Conservation (phyloP, 2,888 invertebrate species). For the Thymelicus acteon region DNA sequence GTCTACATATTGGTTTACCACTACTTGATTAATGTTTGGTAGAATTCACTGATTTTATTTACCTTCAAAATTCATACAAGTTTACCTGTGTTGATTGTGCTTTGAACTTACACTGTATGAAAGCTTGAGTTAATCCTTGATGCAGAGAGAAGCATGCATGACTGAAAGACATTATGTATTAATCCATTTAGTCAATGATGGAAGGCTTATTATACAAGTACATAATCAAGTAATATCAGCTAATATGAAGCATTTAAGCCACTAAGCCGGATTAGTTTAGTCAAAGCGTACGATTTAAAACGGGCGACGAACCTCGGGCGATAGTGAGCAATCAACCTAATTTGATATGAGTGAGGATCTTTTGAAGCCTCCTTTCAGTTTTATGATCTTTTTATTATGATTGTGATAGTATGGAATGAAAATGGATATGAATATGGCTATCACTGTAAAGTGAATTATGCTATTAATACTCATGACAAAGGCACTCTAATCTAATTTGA, state of each 20-base stretch:
- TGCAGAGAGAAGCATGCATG: background rate
- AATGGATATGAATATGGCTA: too few relatives aligned
- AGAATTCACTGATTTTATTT: too few relatives aligned
- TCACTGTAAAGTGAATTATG: too few relatives aligned
- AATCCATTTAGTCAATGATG: conserved; percentile 10
- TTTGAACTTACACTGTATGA: background rate
- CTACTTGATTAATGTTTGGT: too few relatives aligned
- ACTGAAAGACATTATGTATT: conserved; percentile 14
- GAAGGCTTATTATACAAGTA: conserved; percentile 11
- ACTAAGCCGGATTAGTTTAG: conserved; percentile 30
- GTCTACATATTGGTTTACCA: too few relatives aligned
- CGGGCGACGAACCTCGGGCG: background rate
- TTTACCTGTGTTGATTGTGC: too few relatives aligned
- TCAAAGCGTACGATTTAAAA: conserved; percentile 14
- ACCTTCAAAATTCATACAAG: too few relatives aligned
- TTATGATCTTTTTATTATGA: conserved; percentile 1
- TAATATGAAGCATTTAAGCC: conserved; percentile 20
- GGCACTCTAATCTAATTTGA: too few relatives aligned
- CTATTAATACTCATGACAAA: too few relatives aligned
- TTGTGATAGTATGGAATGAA: too few relatives aligned
- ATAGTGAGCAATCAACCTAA: background rate
- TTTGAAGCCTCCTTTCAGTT: background rate
- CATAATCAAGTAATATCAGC: conserved; percentile 17
- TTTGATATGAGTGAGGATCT: background rate
- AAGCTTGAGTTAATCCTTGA: background rate